Conservation (phyloP, 2,888 invertebrate species). For the Heteromyza rotundicornis region DNA sequence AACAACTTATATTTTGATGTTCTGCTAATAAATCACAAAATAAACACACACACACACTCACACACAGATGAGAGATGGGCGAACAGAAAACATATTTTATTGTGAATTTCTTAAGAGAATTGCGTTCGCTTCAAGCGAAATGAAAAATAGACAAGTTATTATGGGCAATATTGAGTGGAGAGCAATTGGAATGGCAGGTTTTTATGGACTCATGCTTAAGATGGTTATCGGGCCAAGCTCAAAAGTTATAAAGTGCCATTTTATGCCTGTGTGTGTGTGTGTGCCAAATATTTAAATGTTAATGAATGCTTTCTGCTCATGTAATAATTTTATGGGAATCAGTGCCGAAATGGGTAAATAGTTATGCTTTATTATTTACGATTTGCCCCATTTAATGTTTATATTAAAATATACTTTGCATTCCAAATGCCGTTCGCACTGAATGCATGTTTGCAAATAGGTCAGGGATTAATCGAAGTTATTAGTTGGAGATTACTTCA, state of each 20-base stretch:
- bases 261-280: background rate
- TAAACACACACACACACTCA: slow-evolving; percentile 1
- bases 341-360: too few relatives aligned
- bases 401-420: too few relatives aligned
- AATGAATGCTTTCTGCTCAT: too few relatives aligned
- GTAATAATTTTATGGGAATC: too few relatives aligned
- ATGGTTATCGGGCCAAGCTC: background rate
- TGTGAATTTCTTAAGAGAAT: background rate
- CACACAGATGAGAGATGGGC: background rate
- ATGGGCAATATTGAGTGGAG: background rate
- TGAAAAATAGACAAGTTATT: background rate
- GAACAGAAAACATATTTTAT: background rate
- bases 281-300: background rate
- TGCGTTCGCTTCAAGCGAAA: background rate
- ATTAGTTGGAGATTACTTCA: too few relatives aligned
- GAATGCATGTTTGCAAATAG: too few relatives aligned
- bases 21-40: slow-evolving; percentile 4
- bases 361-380: too few relatives aligned
- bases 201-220: background rate
- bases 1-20: slow-evolving; percentile 6
- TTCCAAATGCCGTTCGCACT: too few relatives aligned
- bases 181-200: background rate
- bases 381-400: too few relatives aligned
- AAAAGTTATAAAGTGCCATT: background rate
- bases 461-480: too few relatives aligned